A percentile compares a stretch with the other conserved stretches of the same genome.
These are phyloP conservation scores for Forbesichthys papilliferus DNA, from an alignment of 2,113 vertebrate species.

Conservation along the genomic window DNA sequence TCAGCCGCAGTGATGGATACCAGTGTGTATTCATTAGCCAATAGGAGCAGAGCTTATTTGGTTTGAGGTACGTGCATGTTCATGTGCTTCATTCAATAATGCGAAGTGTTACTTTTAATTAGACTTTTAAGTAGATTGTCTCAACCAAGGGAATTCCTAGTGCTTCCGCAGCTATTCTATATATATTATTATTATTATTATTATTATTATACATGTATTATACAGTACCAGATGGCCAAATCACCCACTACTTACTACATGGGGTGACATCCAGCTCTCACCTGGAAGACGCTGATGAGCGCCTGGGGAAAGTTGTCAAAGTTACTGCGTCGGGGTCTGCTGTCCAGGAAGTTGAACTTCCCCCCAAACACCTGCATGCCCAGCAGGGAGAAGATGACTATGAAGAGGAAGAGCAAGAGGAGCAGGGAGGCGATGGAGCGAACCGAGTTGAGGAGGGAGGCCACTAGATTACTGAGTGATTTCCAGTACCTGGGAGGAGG, in stretches of 20 bases:
- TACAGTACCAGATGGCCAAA: no score
- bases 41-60: no score
- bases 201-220: neutral
- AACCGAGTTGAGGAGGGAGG: conserved; percentile 93
- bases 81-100: no score
- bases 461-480: conserved; percentile 91
- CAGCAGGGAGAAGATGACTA: conserved; percentile 91
- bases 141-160: no score
- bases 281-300: conserved; percentile 98
- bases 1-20: no score
- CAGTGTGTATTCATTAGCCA: no score
- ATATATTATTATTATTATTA: no score
- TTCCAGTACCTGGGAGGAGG: conserved; percentile 85
- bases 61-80: no score
- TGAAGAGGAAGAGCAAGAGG: conserved; percentile 96
- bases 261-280: conserved; percentile 36
- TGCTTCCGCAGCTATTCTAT: no score
- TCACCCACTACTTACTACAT: no score
- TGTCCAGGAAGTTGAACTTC: conserved; percentile 89
- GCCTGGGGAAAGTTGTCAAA: conserved; percentile 97
- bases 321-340: conserved; percentile 85
- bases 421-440: conserved; percentile 95
- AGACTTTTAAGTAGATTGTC: no score
- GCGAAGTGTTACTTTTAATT: no score
- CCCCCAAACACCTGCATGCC: conserved; percentile 99